Percentiles rank a stretch among this genome's conserved stretches.
Conservation (phyloP, 2,888 invertebrate genomes). For the Macaria liturata region DNA sequence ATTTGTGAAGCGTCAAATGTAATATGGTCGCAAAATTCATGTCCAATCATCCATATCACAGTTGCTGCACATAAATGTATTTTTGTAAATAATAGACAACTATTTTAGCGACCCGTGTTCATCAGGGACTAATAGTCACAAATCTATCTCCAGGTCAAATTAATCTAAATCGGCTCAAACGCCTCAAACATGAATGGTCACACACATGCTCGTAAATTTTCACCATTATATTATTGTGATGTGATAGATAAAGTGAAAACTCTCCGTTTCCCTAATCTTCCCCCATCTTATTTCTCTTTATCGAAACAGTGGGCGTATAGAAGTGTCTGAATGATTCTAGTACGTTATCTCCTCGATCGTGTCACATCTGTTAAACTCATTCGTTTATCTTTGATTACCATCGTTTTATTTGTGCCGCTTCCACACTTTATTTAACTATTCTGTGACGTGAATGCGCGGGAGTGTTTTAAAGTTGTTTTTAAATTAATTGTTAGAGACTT, state of each 20-base stretch:
- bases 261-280: background rate
- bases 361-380: slow-evolving; percentile 33
- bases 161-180: too few relatives aligned
- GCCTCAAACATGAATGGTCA: too few relatives aligned
- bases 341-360: slow-evolving; percentile 27
- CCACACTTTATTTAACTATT: slow-evolving; percentile 4
- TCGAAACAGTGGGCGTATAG: slow-evolving; percentile 17
- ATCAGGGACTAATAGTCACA: too few relatives aligned
- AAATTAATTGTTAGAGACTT: slow-evolving; percentile 11
- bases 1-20: too few relatives aligned
- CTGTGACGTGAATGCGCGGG: slow-evolving; percentile 3
- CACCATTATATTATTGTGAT: too few relatives aligned
- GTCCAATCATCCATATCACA: too few relatives aligned
- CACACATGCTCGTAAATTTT: too few relatives aligned
- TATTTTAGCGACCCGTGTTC: too few relatives aligned
- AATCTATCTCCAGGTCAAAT: too few relatives aligned
- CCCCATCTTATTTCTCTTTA: slow-evolving; percentile 2
- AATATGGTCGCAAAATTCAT: too few relatives aligned
- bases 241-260: background rate
- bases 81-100: too few relatives aligned
- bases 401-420: slow-evolving; percentile 19
- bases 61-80: too few relatives aligned
- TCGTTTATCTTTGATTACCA: slow-evolving; percentile 31
- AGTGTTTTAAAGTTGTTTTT: slow-evolving; percentile 20
- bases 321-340: slow-evolving; percentile 28